Percentiles rank a stretch among this genome's conserved stretches.
Conservation (phyloP, 2,888 invertebrate genomes). For the Sepiola atlantica region DNA sequence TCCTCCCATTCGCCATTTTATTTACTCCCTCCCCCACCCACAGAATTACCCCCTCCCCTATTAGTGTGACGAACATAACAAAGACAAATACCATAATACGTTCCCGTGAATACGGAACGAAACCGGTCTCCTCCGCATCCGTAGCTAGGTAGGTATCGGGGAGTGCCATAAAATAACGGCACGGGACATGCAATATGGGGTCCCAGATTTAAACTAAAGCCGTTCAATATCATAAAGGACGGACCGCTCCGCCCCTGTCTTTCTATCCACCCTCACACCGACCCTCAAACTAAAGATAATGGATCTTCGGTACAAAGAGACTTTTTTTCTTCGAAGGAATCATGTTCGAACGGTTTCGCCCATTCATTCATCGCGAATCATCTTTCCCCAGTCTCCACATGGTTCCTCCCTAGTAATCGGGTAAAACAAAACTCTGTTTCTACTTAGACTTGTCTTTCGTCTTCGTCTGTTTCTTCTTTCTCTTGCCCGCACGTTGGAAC, state of each 20-base stretch:
- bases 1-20: too few species aligned
- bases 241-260: background rate
- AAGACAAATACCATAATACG: background rate
- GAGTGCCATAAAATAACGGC: background rate
- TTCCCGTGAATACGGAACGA: background rate
- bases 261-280: background rate
- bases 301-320: background rate
- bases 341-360: background rate
- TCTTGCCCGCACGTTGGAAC: background rate
- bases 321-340: background rate
- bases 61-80: background rate
- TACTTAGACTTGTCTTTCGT: background rate
- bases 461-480: background rate
- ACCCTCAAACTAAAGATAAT: background rate
- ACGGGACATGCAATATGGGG: background rate
- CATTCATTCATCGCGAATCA: background rate
- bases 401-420: background rate
- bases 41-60: background rate
- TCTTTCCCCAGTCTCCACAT: too few species aligned
- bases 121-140: background rate
- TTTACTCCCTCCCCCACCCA: background rate
- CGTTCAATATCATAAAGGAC: background rate
- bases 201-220: slow-evolving; percentile 32
- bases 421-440: background rate
- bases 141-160: background rate